Evolutionary conservation across 2,113 vertebrate genomes (phyloP).

Genomic region (Sus scrofa): DNA sequence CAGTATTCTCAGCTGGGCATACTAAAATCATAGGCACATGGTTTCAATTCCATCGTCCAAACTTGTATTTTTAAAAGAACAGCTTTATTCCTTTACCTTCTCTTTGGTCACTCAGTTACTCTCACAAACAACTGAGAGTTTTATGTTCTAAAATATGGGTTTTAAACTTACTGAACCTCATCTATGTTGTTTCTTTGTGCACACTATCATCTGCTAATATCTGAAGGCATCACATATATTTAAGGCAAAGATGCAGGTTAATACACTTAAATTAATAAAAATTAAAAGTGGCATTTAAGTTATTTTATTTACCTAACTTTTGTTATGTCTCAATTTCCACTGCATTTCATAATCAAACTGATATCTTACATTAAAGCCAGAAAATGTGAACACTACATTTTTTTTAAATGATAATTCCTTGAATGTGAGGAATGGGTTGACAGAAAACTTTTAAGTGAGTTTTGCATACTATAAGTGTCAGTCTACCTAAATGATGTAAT

Average conservation of each 20-base stretch:
- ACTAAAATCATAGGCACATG: not conserved
- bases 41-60: not conserved
- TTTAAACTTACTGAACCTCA: not conserved
- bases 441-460: not conserved
- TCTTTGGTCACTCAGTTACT: not conserved
- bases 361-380: not conserved
- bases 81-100: not conserved
- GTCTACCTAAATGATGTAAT: not conserved
- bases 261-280: not conserved
- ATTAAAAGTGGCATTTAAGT: not conserved
- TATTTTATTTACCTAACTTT: not conserved
- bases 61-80: not conserved
- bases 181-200: not conserved
- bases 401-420: not conserved
- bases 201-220: not conserved
- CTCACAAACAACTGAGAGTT: not conserved
- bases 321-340: not conserved
- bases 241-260: not conserved
- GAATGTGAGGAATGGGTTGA: not conserved
- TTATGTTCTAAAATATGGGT: not conserved
- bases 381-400: not conserved
- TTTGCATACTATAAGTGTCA: not conserved
- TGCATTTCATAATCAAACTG: not conserved
- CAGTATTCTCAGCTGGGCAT: not conserved
- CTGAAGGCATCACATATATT: not conserved